phyloP scores from a whole-genome alignment of 1,140 invertebrate species.

The Philaenus spumarius region DNA sequence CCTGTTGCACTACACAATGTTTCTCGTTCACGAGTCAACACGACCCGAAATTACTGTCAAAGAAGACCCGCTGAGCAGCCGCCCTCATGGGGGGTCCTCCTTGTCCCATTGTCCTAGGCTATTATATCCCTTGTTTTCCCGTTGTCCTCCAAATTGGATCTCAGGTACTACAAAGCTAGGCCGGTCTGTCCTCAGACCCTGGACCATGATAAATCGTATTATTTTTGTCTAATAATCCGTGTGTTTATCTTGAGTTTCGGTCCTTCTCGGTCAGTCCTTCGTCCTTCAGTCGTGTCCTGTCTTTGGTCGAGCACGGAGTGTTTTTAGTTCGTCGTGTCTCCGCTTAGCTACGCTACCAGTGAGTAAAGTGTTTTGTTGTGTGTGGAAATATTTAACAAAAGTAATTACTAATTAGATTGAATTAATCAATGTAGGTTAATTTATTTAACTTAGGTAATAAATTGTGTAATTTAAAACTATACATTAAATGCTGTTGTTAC shows the following conservation, averaged over 20 bases:
- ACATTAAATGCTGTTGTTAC: too few species aligned
- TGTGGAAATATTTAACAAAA: too few species aligned
- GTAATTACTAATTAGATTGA: too few species aligned
- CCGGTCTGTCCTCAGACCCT: background rate
- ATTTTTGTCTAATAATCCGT: slow-evolving; percentile 8
- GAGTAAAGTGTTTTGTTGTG: too few species aligned
- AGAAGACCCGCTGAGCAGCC: slow-evolving; percentile 25
- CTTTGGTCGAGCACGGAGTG: too few species aligned
- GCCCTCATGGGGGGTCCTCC: slow-evolving; percentile 20
- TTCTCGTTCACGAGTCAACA: background rate
- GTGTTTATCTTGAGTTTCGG: background rate
- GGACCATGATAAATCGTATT: slow-evolving; percentile 4
- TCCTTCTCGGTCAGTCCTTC: background rate
- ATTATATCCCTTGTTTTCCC: slow-evolving; percentile 7
- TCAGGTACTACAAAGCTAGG: background rate
- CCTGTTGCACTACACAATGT: background rate
- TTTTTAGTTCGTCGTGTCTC: too few species aligned
- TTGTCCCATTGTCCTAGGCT: slow-evolving; percentile 2
- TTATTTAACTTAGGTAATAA: too few species aligned
- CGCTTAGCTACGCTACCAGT: too few species aligned
- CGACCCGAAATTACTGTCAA: background rate
- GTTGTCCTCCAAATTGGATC: slow-evolving; percentile 13
- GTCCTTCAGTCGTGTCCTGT: background rate
- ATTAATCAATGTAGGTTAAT: too few species aligned
- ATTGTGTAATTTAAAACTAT: too few species aligned